A percentile compares a stretch with the other conserved stretches of the same genome.
phyloP scores from a whole-genome alignment of 2,113 vertebrate genomes.

The Aegithalos caudatus region DNA sequence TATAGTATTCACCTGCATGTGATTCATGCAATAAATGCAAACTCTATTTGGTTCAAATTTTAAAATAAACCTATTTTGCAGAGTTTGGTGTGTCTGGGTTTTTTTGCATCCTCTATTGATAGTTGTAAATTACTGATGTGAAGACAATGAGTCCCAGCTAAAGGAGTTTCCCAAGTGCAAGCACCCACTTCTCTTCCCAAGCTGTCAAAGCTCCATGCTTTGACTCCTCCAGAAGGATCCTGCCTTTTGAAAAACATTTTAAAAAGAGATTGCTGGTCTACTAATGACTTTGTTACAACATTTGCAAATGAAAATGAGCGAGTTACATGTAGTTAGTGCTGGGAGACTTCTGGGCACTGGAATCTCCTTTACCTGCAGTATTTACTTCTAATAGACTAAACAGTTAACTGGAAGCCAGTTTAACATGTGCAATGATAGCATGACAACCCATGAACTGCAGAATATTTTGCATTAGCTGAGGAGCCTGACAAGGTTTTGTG shows the following conservation, averaged over 20 bases:
- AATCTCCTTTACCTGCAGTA: neutral
- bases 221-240: neutral
- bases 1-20: neutral
- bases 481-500: neutral
- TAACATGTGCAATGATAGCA: neutral
- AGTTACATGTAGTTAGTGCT: neutral
- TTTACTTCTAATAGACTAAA: neutral
- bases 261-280: neutral
- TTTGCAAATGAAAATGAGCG: neutral
- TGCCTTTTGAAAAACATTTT: neutral
- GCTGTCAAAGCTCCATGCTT: neutral
- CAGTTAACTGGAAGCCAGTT: neutral
- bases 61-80: constrained; percentile 50
- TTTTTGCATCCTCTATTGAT: neutral
- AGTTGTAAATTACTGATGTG: neutral
- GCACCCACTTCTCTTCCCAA: neutral
- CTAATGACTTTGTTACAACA: neutral
- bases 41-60: neutral
- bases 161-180: neutral
- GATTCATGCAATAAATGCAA: neutral
- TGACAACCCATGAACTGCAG: neutral
- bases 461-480: neutral
- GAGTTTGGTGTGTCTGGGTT: neutral
- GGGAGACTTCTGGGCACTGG: neutral
- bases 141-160: neutral